A percentile compares a stretch with the other conserved stretches of the same genome.
phyloP scores from a whole-genome alignment of 2,797 vertebrate genomes.

The Crocodylus rhombifer region DNA sequence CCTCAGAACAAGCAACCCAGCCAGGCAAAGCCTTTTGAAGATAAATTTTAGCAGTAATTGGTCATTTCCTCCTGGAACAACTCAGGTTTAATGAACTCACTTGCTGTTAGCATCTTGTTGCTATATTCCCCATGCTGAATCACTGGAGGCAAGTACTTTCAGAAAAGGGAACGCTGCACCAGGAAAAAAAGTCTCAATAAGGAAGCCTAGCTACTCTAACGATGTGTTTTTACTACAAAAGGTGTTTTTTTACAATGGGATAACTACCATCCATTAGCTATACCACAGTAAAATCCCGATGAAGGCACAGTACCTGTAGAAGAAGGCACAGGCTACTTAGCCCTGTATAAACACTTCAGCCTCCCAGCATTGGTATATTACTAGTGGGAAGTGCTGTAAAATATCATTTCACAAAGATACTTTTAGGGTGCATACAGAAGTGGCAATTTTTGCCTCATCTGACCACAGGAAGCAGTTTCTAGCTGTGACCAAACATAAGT shows the following conservation, averaged over 20 bases:
- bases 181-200: neutral
- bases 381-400: too few relatives aligned
- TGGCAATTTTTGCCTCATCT: too few relatives aligned
- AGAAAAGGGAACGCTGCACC: neutral
- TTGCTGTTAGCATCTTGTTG: neutral
- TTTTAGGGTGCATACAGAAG: too few relatives aligned
- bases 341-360: too few relatives aligned
- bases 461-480: too few relatives aligned
- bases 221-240: neutral
- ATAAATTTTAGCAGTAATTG: neutral
- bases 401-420: too few relatives aligned
- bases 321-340: too few relatives aligned
- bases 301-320: neutral
- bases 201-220: neutral
- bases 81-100: neutral
- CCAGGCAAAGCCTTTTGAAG: neutral
- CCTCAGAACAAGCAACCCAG: neutral
- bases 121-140: neutral
- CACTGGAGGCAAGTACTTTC: neutral
- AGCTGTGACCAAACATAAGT: too few relatives aligned
- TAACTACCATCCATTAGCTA: neutral
- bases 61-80: neutral
- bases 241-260: neutral
- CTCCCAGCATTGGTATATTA: too few relatives aligned
- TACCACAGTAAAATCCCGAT: neutral